Base-by-base conservation (phyloP, 1,140 invertebrate species). In the Hycleus phaleratus region DNA sequence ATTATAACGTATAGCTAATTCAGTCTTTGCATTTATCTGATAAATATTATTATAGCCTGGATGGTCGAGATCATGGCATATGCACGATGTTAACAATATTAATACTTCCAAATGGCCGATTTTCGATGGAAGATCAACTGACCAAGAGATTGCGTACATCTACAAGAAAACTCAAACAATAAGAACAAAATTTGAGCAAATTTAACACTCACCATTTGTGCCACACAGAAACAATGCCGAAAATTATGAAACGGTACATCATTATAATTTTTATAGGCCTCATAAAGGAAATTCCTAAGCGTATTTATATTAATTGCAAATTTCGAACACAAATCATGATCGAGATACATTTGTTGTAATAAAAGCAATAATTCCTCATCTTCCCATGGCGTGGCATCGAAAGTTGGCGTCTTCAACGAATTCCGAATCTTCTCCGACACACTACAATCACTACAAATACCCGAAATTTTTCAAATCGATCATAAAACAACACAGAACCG, bases 241-340 rank as follows among this genome's bases (percentile, higher is more conserved):
- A 93, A 93, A 77, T 93, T 93, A 72, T 93, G 90, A 77, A 93
- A 93, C 45, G 90, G 91, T 68, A 91, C 90, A 74, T 91, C 88
- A 73, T 91, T 88, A 78, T 93, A 93, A 74, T 91, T 90, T 71
- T 91, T 88, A 71, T 92, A 91, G 39, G 92, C 88, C 72, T 85
- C 82, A 67, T 84, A 87, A 42, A 90, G 79, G 74, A 88, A 89
- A 67, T 82, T 83, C 46, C 84, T 78, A 40, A 89, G 75, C n/a
- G 79, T 82, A 45, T 79, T 77, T 67, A 88, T 80, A 65, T 88
- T 82, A 68, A 92, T 90, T 73, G 84, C 84, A 71, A 91, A 91
- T 74, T 86, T 88, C 62, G 82, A 77, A 49, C 83, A 79, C 60
- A 93, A 81, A 45, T 85, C 84, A 58, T 91, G 78, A 68, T 93